phyloP scores from a whole-genome alignment of 2,113 vertebrate species.

The Pitta sordida region DNA sequence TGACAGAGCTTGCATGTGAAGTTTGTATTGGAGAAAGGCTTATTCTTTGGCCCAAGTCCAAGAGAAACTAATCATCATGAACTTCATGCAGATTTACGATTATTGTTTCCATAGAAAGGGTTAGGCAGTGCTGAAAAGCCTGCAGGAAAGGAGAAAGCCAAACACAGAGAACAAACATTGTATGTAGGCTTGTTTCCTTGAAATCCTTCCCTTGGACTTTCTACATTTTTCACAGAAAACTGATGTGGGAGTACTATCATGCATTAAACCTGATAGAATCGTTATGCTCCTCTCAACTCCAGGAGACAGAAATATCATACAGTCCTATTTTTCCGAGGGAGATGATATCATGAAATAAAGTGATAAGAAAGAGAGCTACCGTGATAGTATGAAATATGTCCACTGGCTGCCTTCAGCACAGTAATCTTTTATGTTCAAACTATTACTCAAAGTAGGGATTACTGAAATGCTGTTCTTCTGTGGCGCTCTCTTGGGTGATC shows the following conservation, averaged over 20 bases:
- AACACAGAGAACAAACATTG: not conserved
- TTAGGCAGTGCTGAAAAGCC: constrained; percentile 43
- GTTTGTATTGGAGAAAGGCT: constrained; percentile 70
- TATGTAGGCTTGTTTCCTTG: not conserved
- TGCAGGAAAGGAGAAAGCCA: not conserved
- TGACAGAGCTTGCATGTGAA: constrained; percentile 68
- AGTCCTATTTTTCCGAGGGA: constrained; percentile 17
- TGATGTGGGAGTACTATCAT: not conserved
- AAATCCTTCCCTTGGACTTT: not conserved
- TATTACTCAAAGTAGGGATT: constrained; percentile 32
- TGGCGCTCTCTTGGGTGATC: not conserved
- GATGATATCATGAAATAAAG: constrained; percentile 32
- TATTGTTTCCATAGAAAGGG: constrained; percentile 60
- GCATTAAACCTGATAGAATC: constrained; percentile 16
- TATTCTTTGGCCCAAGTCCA: constrained; percentile 70
- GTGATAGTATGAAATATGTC: constrained; percentile 31
- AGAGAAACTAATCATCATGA: constrained; percentile 75
- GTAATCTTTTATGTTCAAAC: constrained; percentile 44
- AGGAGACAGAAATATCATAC: constrained; percentile 17
- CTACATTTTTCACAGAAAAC: not conserved
- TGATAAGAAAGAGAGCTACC: constrained; percentile 24
- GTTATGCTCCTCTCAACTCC: not conserved
- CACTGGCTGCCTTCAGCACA: constrained; percentile 10
- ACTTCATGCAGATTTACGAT: constrained; percentile 75
- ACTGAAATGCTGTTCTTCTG: constrained; percentile 15